phyloP scores from a whole-genome alignment of 2,888 invertebrate genomes.

The Chrysopilus asiliformis region DNA sequence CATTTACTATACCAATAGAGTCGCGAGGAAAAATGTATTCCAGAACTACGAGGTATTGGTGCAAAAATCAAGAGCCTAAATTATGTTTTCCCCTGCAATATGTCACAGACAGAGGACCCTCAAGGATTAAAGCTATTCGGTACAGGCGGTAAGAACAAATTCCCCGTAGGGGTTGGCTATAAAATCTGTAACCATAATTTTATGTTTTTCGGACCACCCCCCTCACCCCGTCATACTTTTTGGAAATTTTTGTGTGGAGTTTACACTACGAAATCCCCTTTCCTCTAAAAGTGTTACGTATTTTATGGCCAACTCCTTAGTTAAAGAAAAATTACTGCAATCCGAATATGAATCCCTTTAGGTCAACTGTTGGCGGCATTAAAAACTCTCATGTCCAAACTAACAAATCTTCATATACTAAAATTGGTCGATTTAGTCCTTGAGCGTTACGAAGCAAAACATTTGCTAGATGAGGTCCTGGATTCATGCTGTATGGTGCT shows the following conservation, averaged over 20 bases:
- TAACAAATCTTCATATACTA: slow-evolving; percentile 47
- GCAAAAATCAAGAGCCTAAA: slow-evolving; percentile 44
- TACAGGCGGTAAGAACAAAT: slow-evolving; percentile 62
- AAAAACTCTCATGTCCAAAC: slow-evolving; percentile 52
- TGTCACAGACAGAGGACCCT: slow-evolving; percentile 48
- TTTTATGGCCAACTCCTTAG: too few relatives aligned
- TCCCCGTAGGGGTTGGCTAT: background rate
- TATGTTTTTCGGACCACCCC: background rate
- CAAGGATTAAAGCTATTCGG: slow-evolving; percentile 55
- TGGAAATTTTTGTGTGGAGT: too few relatives aligned
- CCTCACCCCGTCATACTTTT: too few relatives aligned
- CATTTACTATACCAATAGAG: too few relatives aligned
- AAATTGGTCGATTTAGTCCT: slow-evolving; percentile 62
- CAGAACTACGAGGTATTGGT: slow-evolving; percentile 39
- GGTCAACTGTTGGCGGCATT: slow-evolving; percentile 51
- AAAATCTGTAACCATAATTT: slow-evolving; percentile 6
- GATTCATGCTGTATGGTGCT: slow-evolving; percentile 49
- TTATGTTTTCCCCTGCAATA: slow-evolving; percentile 64
- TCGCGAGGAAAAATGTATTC: slow-evolving; percentile 18
- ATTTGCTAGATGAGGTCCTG: slow-evolving; percentile 58
- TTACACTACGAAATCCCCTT: too few relatives aligned
- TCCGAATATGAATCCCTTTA: too few relatives aligned
- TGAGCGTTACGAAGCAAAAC: slow-evolving; percentile 53
- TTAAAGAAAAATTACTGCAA: too few relatives aligned
- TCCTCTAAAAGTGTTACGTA: too few relatives aligned